Evolutionary conservation across 2,113 vertebrate genomes (phyloP).

Genomic region (Forbesichthys papilliferus): DNA sequence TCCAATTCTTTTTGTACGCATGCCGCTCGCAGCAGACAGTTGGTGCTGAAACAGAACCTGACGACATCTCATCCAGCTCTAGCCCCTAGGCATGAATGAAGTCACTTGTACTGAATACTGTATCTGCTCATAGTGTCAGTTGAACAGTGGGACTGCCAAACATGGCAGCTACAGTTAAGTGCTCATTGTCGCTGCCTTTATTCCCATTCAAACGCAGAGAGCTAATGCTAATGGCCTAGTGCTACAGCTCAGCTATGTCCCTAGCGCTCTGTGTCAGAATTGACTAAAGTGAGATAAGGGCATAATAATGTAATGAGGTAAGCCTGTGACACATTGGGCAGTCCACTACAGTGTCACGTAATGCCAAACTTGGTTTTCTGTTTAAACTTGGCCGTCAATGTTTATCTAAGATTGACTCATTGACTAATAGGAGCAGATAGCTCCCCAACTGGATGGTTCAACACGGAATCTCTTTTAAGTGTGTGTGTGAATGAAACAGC

Average conservation of each 20-base stretch:
- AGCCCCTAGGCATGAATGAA: neutral
- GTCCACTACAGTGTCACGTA: conserved; percentile 30
- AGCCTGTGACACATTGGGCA: conserved; percentile 40
- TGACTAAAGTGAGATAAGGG: conserved; percentile 40
- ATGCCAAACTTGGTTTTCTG: conserved; percentile 10
- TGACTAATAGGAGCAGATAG: conserved; percentile 33
- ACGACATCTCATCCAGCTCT: neutral
- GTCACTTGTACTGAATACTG: neutral
- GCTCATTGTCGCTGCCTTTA: conserved; percentile 6
- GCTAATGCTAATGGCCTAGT: conserved; percentile 3
- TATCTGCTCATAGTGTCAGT: neutral
- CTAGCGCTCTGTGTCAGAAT: conserved; percentile 30
- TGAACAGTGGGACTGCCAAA: neutral
- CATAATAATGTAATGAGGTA: conserved; percentile 56
- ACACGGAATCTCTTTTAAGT: conserved; percentile 1
- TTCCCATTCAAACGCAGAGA: conserved; percentile 9
- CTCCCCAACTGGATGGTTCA: neutral
- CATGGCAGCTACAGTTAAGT: neutral
- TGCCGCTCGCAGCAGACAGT: neutral
- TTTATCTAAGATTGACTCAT: conserved; percentile 31
- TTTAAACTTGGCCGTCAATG: no score
- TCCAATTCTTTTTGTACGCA: neutral
- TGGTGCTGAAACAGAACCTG: neutral
- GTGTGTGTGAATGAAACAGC: conserved; percentile 28
- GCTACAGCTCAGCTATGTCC: conserved; percentile 41